Evolutionary conservation across 2,797 vertebrate species (phyloP).

Genomic region (Gorsachius magnificus): DNA sequence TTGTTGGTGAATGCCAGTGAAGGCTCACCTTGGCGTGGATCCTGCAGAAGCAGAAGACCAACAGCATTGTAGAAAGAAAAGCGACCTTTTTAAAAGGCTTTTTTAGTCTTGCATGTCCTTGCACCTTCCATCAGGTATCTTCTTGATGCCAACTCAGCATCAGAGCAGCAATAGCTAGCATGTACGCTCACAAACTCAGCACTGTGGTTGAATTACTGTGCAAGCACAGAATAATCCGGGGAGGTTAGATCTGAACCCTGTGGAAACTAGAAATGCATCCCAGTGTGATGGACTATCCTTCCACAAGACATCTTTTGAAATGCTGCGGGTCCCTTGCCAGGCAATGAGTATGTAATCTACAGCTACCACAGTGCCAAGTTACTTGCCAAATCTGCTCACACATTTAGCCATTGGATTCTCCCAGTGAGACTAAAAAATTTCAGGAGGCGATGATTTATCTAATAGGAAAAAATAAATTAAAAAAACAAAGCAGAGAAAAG

Average conservation of each 20-base stretch:
- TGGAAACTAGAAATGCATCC: background rate
- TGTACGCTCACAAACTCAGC: background rate
- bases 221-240: background rate
- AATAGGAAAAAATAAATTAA: background rate
- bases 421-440: background rate
- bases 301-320: background rate
- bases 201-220: background rate
- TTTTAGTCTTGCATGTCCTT: background rate
- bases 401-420: background rate
- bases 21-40: background rate
- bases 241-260: background rate
- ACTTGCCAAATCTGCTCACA: background rate
- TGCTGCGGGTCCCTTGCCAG: background rate
- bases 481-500: background rate
- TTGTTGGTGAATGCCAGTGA: background rate
- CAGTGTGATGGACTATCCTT: background rate
- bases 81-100: background rate
- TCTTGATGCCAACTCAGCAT: background rate
- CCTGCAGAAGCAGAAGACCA: background rate
- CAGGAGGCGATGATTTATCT: background rate
- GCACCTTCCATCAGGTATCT: background rate
- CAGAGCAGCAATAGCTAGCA: background rate
- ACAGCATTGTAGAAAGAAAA: background rate
- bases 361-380: rapidly evolving
- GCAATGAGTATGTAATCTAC: background rate